phyloP scores from a whole-genome alignment of 2,113 vertebrate species.

The Okapia johnstoni region DNA sequence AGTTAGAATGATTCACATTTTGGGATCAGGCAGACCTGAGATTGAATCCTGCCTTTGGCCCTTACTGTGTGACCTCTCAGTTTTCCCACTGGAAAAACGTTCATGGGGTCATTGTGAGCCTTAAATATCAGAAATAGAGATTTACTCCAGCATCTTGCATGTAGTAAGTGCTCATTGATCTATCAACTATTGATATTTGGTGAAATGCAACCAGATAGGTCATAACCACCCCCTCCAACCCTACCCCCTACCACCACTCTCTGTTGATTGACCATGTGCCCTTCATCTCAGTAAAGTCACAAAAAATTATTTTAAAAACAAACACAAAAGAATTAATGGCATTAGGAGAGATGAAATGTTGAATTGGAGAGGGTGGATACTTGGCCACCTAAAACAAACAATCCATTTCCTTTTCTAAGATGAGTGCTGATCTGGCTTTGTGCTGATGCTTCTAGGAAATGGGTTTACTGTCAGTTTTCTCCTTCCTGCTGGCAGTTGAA shows the following conservation, averaged over 20 bases:
- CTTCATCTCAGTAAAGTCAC: not conserved
- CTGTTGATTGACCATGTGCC: not conserved
- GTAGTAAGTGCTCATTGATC: not conserved
- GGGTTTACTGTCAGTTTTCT: not conserved
- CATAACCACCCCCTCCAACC: not conserved
- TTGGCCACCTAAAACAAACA: not conserved
- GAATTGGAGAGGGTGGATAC: not conserved
- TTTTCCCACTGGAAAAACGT: not conserved
- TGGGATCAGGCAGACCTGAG: not conserved
- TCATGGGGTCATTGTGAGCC: not conserved
- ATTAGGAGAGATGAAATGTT: not conserved
- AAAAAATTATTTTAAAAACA: not conserved
- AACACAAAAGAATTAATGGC: not conserved
- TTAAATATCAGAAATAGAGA: not conserved
- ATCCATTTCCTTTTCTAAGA: slow-evolving; percentile 62
- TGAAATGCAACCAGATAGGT: not conserved
- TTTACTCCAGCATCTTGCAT: not conserved
- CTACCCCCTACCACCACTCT: rapidly evolving
- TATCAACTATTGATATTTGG: not conserved
- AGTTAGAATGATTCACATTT: not conserved
- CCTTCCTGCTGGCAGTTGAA: slow-evolving; percentile 50
- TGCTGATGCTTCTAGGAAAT: slow-evolving; percentile 56
- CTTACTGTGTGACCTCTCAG: not conserved
- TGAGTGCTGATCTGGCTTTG: slow-evolving; percentile 58
- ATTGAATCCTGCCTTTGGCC: not conserved